Evolutionary conservation across 2,888 invertebrate species (phyloP).

Genomic region (Xestobium rufovillosum): DNA sequence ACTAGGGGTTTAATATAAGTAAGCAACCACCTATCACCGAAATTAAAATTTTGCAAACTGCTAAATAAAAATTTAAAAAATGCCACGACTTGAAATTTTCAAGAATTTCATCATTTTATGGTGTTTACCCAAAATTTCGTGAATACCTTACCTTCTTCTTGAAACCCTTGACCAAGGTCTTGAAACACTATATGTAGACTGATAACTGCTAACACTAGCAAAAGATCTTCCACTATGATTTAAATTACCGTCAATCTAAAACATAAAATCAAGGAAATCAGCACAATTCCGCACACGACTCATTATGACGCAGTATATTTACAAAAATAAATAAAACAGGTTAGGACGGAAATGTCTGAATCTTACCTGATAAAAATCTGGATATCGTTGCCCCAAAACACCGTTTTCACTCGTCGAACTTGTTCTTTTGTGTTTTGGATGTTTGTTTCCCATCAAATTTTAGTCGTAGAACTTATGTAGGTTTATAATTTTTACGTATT

Average conservation of each 20-base stretch:
- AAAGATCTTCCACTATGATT: slow-evolving; percentile 55
- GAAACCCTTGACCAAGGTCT: slow-evolving; percentile 62
- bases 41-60: too few relatives aligned
- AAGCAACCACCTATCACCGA: too few relatives aligned
- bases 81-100: too few relatives aligned
- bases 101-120: too few relatives aligned
- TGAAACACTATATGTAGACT: slow-evolving; percentile 53
- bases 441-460: slow-evolving; percentile 41
- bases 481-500: too few relatives aligned
- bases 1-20: too few relatives aligned
- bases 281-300: slow-evolving; percentile 20
- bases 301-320: slow-evolving; percentile 37
- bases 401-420: slow-evolving; percentile 31
- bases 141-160: slow-evolving; percentile 51
- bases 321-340: slow-evolving; percentile 30
- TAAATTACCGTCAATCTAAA: slow-evolving; percentile 52
- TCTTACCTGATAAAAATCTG: slow-evolving; percentile 37
- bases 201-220: slow-evolving; percentile 52
- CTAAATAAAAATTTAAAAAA: too few relatives aligned
- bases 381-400: slow-evolving; percentile 32
- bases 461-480: slow-evolving; percentile 24
- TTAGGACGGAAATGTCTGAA: too few relatives aligned
- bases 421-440: slow-evolving; percentile 25
- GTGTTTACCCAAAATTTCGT: slow-evolving; percentile 13
- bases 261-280: slow-evolving; percentile 25